Base-by-base conservation (phyloP, 2,113 vertebrate genomes). In the Cyphomyrus discorhynchus region DNA sequence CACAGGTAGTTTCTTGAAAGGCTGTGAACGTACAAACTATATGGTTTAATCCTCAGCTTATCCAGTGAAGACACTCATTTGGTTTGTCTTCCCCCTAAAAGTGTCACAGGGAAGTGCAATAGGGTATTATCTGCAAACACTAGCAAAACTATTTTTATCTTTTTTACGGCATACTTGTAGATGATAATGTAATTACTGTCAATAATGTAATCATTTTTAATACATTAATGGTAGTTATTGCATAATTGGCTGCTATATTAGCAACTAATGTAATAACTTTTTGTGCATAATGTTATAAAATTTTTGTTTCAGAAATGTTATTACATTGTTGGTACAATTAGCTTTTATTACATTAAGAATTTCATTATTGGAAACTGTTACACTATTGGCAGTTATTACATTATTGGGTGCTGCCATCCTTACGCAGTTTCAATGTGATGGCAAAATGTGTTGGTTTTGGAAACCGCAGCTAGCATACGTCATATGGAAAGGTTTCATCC, bases 41-140 rank as follows among this genome's bases (percentile, higher is more conserved):
- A 74, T 50, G 52, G 42, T 83, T 45, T 82, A 89, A 82, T 39
- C 11, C 24, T 27, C 8, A 80, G 49, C 50, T 39, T 45, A 84
- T 53, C 77, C 52, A 27, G 19, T 74, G 39, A 17, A 89, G 49
- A 35, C 52, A 21, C 31, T 24, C 19, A 31, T 56, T 27, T n/a
- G 74, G n/a, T 31, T 77, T 88, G 74, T 21, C 74, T 21, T 84
- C 70, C 88, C 77, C 39, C 7, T 50, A 83, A 9, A 47, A 83
- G 91, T 92, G 93, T 92, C 93, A 93, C 93, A 92, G 88, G 91
- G 89, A 92, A 94, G 95, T 96, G 95, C 95, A 95, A 96, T 96
- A 93, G 83, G 50, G 91, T 91, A 89, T 84, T 56, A 35, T 89
- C 74, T 58, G 50, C 50, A 83, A 83, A 83, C 15, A 77, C 39